Percentiles rank a stretch among this genome's conserved stretches.
These are phyloP conservation scores for Clamator glandarius DNA, from an alignment of 2,797 vertebrate species.

Conservation along the genomic window DNA sequence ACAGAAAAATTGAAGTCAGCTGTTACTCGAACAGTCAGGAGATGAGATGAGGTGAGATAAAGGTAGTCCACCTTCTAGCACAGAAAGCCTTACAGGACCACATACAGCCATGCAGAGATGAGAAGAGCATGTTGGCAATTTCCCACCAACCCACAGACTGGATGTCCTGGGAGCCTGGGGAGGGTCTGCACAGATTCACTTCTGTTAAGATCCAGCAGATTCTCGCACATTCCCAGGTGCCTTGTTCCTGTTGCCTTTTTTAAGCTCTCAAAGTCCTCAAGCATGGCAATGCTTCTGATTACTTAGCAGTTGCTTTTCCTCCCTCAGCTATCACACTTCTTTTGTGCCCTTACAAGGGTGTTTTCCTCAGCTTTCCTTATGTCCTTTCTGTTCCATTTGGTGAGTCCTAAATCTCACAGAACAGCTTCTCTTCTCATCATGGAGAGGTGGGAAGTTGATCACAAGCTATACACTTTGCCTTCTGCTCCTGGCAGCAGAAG, in stretches of 20 bases:
- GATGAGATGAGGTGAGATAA: not conserved
- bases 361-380: constrained; percentile 47
- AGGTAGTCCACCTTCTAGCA: not conserved
- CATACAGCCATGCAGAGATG: not conserved
- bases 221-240: not conserved
- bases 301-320: constrained; percentile 50
- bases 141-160: not conserved
- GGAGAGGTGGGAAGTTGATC: not conserved
- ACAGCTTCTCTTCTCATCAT: not conserved
- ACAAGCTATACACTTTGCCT: not conserved
- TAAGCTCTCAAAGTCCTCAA: not conserved
- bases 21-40: not conserved
- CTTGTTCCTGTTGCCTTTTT: not conserved
- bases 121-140: not conserved
- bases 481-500: not conserved
- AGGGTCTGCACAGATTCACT: not conserved
- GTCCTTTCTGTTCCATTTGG: constrained; percentile 27
- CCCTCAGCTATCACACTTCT: constrained; percentile 42
- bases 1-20: not conserved
- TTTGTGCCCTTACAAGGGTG: constrained; percentile 13
- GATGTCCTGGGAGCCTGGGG: not conserved
- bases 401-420: not conserved
- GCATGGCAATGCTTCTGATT: constrained; percentile 14
- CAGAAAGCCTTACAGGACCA: not conserved
- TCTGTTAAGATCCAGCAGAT: not conserved